Conservation (phyloP, 2,888 invertebrate species). For the Sialis fuliginosa region DNA sequence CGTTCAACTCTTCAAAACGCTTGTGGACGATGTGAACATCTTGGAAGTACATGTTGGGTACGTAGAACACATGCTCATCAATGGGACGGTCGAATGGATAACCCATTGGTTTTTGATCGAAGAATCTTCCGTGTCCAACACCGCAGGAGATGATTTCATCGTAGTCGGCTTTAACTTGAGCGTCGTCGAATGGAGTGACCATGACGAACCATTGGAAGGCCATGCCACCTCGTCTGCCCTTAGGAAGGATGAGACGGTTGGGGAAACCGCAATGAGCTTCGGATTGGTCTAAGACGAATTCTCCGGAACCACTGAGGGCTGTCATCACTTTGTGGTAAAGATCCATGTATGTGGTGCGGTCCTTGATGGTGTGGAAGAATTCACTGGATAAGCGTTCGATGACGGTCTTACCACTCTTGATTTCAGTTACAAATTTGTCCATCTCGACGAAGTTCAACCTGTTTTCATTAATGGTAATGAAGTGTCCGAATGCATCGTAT, state of each 20-base stretch:
- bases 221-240: constrained; percentile 44
- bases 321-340: constrained; percentile 29
- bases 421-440: constrained; percentile 37
- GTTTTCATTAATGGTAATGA: constrained; percentile 37
- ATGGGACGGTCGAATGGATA: constrained; percentile 58
- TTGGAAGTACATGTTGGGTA: constrained; percentile 48
- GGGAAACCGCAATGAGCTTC: constrained; percentile 39
- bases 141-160: constrained; percentile 30
- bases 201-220: constrained; percentile 31
- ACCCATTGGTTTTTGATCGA: constrained; percentile 47
- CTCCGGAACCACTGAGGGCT: constrained; percentile 27
- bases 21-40: constrained; percentile 47
- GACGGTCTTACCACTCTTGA: constrained; percentile 41
- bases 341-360: constrained; percentile 20
- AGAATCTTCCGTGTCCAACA: constrained; percentile 30
- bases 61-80: constrained; percentile 36
- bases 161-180: constrained; percentile 24
- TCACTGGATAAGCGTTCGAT: constrained; percentile 32
- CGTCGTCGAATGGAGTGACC: constrained; percentile 25
- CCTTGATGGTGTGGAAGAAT: constrained; percentile 5
- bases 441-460: constrained; percentile 45
- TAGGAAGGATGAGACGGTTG: constrained; percentile 43
- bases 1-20: constrained; percentile 20
- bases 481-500: constrained; percentile 35
- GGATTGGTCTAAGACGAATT: constrained; percentile 27